phyloP scores from a whole-genome alignment of 2,113 vertebrate species.

The Halichoerus grypus region DNA sequence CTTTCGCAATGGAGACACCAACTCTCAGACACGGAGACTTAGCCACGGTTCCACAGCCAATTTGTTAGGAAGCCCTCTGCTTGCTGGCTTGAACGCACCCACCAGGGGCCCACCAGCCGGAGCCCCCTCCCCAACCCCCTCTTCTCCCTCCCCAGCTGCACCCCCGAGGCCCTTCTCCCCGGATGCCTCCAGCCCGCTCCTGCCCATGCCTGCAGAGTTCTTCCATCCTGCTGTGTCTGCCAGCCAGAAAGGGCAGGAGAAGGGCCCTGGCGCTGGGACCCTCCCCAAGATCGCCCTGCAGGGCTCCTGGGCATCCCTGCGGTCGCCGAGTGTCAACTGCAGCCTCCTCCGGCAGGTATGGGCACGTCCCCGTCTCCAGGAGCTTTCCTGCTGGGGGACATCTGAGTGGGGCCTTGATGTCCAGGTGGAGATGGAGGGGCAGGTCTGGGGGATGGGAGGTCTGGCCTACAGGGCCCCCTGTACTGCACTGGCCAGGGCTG shows the following conservation, averaged over 20 bases:
- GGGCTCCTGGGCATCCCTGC: constrained; percentile 94
- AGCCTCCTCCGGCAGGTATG: constrained; percentile 92
- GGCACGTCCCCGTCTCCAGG: accelerated
- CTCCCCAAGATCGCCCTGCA: constrained; percentile 91
- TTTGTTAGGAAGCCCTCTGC: not conserved
- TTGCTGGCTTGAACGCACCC: too few species aligned
- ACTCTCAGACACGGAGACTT: not conserved
- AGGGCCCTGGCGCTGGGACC: constrained; percentile 67
- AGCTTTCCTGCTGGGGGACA: not conserved
- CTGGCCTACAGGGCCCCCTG: not conserved
- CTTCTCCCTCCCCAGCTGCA: not conserved
- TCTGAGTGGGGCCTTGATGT: not conserved
- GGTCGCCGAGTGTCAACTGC: constrained; percentile 92
- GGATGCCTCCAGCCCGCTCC: constrained; percentile 85
- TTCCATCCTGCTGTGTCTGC: constrained; percentile 93
- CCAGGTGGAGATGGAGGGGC: accelerated
- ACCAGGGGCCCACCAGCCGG: not conserved
- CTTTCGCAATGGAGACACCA: not conserved
- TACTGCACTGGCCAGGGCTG: not conserved
- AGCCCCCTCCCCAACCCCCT: not conserved
- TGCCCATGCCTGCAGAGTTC: constrained; percentile 93
- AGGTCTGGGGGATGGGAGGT: not conserved
- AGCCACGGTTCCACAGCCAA: not conserved
- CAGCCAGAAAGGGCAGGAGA: constrained; percentile 82
- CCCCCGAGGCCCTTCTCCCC: constrained; percentile 81